phyloP scores from a whole-genome alignment of 2,113 vertebrate species.

The Empidonax alnorum region DNA sequence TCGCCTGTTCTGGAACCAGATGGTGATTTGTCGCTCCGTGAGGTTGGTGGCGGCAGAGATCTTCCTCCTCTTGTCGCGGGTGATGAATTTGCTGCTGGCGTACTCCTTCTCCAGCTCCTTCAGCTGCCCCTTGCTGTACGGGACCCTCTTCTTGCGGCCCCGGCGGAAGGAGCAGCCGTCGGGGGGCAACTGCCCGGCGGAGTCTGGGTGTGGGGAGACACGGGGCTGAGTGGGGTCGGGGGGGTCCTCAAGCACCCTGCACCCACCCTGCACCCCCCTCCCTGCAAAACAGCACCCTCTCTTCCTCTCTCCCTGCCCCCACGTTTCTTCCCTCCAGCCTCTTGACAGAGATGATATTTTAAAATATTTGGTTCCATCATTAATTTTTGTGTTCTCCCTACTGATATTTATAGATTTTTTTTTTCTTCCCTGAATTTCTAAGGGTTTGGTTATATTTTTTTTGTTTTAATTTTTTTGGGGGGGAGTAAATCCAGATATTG shows the following conservation, averaged over 20 bases:
- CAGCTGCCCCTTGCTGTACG: constrained; percentile 92
- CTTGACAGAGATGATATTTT: not conserved
- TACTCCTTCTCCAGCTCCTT: constrained; percentile 96
- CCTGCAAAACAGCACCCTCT: not conserved
- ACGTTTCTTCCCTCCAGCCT: not conserved
- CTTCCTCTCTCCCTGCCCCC: not conserved
- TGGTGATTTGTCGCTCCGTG: constrained; percentile 93
- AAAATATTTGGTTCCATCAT: not conserved
- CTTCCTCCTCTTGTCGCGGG: constrained; percentile 94
- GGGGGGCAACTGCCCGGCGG: constrained; percentile 77
- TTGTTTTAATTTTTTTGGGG: not conserved
- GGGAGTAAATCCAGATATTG: not conserved
- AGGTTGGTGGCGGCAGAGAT: constrained; percentile 89
- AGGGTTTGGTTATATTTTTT: not conserved
- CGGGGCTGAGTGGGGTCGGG: not conserved
- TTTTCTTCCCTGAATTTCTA: not conserved
- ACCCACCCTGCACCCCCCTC: not conserved
- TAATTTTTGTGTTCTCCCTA: fast-evolving
- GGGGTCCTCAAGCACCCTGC: not conserved
- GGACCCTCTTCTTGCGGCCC: constrained; percentile 92
- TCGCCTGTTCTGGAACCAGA: constrained; percentile 95
- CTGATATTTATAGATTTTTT: fast-evolving
- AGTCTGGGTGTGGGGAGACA: constrained; percentile 73
- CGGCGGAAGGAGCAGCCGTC: constrained; percentile 88
- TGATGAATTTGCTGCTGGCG: constrained; percentile 92